Base-by-base conservation (phyloP, 2,888 invertebrate species). In the Trichogramma dendrolimi region DNA sequence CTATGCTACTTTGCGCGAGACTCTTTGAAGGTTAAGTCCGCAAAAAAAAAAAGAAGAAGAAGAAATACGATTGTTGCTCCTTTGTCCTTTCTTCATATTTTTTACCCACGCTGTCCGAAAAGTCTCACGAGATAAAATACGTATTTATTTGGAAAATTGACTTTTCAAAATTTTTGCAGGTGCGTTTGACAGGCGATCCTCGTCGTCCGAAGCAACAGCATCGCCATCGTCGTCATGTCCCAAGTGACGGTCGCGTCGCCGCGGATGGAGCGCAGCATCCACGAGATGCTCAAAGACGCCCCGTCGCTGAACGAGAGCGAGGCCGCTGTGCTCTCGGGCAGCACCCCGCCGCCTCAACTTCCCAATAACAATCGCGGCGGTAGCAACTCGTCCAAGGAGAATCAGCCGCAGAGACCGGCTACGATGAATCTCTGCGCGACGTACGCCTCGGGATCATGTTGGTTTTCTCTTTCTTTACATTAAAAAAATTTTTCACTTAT, bases 251-350 rank as follows among this genome's bases (percentile, higher is more conserved):
- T 68, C 44, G 65, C 66, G 14, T 67, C 71, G 10, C 69, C 65
- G 66, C 72, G 71, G 60, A 77, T 78, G 76, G 89, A 89, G 76
- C 82, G 88, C 69, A 88, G 88, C 77, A 91, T 92, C 75, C 91
- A 92, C 77, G 91, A 92, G 82, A 91, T 91, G 91, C 79, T 92
- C 64, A 91, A 91, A 78, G 91, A 92, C 73, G 87, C 91, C 51
- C 89, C 91, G 55, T 86, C 90, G 46, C 84, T 90, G 73, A 89
- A 90, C 68, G 89, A 88, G 72, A 88, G 87, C 68, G 88, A 86
- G 70, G 88, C 85, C 73, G 87, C 89, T 44, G 87, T 89, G 68
- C 89, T 88, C 68, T 87, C 89, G 10, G 89, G 88, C 63, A 88
- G 88, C 7, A 88, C 90, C 71, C 85, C 87, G 41, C 85, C 87